These are phyloP conservation scores for Liodrosophila aerea DNA, from an alignment of 2,888 invertebrate genomes.

Conservation along the genomic window DNA sequence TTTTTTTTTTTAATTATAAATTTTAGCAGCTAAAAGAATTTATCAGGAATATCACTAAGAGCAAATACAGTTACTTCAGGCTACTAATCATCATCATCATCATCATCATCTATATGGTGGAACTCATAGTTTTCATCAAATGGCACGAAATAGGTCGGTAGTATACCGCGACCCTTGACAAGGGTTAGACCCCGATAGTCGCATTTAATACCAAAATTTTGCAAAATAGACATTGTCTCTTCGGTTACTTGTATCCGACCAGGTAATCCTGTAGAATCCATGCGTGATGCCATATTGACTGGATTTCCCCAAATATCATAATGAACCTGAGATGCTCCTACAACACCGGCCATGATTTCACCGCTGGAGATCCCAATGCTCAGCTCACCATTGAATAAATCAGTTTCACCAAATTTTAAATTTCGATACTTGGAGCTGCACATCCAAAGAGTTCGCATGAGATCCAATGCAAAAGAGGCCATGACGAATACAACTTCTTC, in stretches of 20 bases:
- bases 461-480: conserved; percentile 81
- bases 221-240: conserved; percentile 87
- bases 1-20: no score
- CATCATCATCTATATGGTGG: not conserved
- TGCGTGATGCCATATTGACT: conserved; percentile 97
- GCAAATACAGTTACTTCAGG: no score
- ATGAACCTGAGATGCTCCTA: conserved; percentile 95
- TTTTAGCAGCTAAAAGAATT: no score
- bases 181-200: conserved; percentile 87
- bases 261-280: conserved; percentile 94
- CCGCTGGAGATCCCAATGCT: conserved; percentile 92
- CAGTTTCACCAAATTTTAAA: conserved; percentile 79
- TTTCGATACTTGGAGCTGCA: conserved; percentile 83
- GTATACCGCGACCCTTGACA: conserved; percentile 87
- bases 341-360: conserved; percentile 95
- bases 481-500: conserved; percentile 86
- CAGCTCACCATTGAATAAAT: conserved; percentile 63
- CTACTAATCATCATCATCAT: no score
- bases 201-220: conserved; percentile 87
- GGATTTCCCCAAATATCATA: conserved; percentile 99
- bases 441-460: conserved; percentile 86
- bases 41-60: no score
- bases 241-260: conserved; percentile 91
- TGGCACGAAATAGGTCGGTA: conserved; percentile 89
- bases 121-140: conserved; percentile 85